Evolutionary conservation across 1,140 invertebrate genomes (phyloP).

Genomic region (Euwallacea fornicatus): DNA sequence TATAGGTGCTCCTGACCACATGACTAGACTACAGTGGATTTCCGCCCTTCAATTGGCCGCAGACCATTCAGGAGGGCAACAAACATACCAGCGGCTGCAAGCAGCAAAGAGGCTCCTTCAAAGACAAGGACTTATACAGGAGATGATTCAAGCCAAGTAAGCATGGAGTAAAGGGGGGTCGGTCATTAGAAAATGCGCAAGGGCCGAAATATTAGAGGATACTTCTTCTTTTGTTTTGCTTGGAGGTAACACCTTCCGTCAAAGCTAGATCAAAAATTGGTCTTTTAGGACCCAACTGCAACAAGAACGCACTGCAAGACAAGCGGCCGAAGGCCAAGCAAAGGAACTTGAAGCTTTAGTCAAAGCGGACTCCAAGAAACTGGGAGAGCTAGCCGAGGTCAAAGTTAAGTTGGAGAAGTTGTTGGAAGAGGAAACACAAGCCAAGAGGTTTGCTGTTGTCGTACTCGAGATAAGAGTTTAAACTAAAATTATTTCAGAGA

Average conservation of each 20-base stretch:
- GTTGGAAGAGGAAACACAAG: slow-evolving; percentile 78
- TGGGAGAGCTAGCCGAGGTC: slow-evolving; percentile 71
- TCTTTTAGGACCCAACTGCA: slow-evolving; percentile 58
- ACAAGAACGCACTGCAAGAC: slow-evolving; percentile 66
- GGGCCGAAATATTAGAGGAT: too few species aligned
- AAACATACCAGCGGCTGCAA: slow-evolving; percentile 68
- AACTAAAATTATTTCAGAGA: slow-evolving; percentile 55
- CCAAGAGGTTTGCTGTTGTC: slow-evolving; percentile 57
- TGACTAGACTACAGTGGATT: slow-evolving; percentile 71
- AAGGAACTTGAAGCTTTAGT: slow-evolving; percentile 66
- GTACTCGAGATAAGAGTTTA: neutral
- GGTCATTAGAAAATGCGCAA: neutral
- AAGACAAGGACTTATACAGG: slow-evolving; percentile 60
- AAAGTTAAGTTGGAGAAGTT: slow-evolving; percentile 67
- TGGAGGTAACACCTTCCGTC: too few species aligned
- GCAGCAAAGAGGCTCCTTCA: slow-evolving; percentile 63
- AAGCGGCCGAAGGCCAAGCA: slow-evolving; percentile 67
- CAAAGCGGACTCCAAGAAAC: slow-evolving; percentile 68
- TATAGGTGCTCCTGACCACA: slow-evolving; percentile 64
- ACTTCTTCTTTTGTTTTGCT: neutral
- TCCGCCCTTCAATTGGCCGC: slow-evolving; percentile 71
- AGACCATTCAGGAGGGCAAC: slow-evolving; percentile 59
- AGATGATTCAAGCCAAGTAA: slow-evolving; percentile 56
- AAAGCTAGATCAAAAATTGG: too few species aligned
- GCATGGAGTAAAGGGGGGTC: neutral